Conservation (phyloP, 2,113 vertebrate genomes). For the Podiceps cristatus region DNA sequence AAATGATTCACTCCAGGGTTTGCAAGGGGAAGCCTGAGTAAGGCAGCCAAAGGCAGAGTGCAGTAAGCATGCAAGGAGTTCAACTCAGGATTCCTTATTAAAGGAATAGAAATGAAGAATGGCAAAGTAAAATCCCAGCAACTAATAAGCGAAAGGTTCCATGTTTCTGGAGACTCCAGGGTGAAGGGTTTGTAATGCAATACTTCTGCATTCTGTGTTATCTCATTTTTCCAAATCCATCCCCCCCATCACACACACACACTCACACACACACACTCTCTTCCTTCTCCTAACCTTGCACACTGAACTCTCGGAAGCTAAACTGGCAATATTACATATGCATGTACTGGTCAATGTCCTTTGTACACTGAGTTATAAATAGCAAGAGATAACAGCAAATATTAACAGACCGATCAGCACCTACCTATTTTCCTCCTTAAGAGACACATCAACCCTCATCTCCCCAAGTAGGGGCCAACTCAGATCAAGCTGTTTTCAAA, state of each 20-base stretch:
- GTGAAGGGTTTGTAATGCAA: background rate
- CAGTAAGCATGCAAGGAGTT: background rate
- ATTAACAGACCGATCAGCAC: background rate
- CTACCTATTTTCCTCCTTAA: background rate
- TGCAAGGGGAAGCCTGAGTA: constrained; percentile 11
- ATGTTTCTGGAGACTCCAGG: background rate
- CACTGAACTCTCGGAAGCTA: background rate
- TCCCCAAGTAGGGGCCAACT: background rate
- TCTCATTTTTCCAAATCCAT: background rate
- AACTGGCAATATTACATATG: background rate
- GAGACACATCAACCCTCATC: background rate
- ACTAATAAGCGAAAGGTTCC: background rate
- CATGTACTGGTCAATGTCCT: background rate
- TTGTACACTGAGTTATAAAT: background rate
- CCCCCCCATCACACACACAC: background rate
- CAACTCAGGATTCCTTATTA: constrained; percentile 40
- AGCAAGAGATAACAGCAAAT: background rate
- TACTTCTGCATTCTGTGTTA: background rate
- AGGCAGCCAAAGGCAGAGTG: constrained; percentile 31
- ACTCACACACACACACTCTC: no score
- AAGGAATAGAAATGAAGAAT: background rate
- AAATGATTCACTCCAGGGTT: background rate
- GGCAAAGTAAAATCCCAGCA: background rate
- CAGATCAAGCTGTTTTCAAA: background rate
- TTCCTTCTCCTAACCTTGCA: background rate